These are phyloP conservation scores for Lingula anatina DNA, from an alignment of 2,888 invertebrate species.

Conservation along the genomic window DNA sequence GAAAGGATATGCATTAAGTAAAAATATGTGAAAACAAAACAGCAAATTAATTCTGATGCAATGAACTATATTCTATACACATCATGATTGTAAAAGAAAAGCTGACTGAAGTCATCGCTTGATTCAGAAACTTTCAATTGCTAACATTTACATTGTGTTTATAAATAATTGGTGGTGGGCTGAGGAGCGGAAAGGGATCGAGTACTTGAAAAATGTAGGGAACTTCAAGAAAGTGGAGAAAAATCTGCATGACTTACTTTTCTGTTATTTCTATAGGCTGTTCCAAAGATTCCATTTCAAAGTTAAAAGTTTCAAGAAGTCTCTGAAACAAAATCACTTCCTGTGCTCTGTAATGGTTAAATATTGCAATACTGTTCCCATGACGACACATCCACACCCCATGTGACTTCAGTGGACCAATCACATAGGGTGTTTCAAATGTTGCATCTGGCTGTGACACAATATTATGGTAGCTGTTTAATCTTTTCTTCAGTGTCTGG, in stretches of 20 bases:
- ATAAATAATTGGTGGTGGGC: too few relatives aligned
- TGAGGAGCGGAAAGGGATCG: too few relatives aligned
- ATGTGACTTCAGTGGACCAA: constrained; percentile 31
- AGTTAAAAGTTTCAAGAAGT: constrained; percentile 26
- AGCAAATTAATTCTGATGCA: too few relatives aligned
- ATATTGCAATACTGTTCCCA: constrained; percentile 22
- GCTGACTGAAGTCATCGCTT: too few relatives aligned
- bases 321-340: constrained; percentile 31
- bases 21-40: background rate
- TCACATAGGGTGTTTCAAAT: constrained; percentile 6
- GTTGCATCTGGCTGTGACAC: constrained; percentile 12
- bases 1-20: background rate
- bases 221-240: too few relatives aligned
- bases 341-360: constrained; percentile 33
- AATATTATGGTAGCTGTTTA: background rate
- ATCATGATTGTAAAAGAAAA: too few relatives aligned
- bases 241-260: too few relatives aligned
- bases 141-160: too few relatives aligned
- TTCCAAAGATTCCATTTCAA: constrained; percentile 20
- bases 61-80: too few relatives aligned
- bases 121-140: too few relatives aligned
- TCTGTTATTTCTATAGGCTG: constrained; percentile 19
- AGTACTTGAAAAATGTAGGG: too few relatives aligned
- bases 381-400: constrained; percentile 33
- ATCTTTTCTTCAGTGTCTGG: too few relatives aligned